Evolutionary conservation across 2,113 vertebrate genomes (phyloP), one percentile per base, ranked within the genome.

Genomic region (Siniperca knerii): DNA sequence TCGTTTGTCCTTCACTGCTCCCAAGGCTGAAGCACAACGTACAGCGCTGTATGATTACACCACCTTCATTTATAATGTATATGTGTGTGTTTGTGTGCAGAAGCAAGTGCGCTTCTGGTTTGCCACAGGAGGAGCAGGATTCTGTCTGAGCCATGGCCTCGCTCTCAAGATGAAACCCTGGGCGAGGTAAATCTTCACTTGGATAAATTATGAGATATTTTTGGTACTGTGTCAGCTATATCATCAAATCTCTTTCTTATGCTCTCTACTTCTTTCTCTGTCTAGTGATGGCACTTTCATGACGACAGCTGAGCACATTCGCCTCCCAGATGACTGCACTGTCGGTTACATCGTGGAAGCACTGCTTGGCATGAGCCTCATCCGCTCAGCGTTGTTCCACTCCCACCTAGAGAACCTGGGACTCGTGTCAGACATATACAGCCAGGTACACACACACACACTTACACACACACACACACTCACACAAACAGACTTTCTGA

Each of bases 341-440:
- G 95, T 98, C 0, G 98, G 98, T 42, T 99, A 98, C 95, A 98
- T 99, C 35, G 96, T 96, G 0, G 97, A 98, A 87, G 97, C 96
- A 0, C 94, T 97, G 90, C 95, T 98, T 52, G 97, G 97, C 0
- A 97, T 97, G 79, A 96, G 96, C 58, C 96, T 98, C 33, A 95
- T 94, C 89, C 95, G 97, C 40, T 97, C 97, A 0, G 93, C 97
- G 25, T 91, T 98, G 83, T 99, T 99, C 94, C 98, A 98, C 91
- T 99, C 98, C 0, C 98, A 99, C 92, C 93, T 99, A 93, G 98
- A 99, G 94, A 98, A 98, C 91, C 97, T 99, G 64, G 97, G 96
- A 37, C 95, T 98, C 92, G 97, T 99, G 89, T 92, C 96, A 0
- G 96, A 97, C 89, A 93, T 98, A 37, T 96, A 95, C 3, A 96